Percentiles rank a stretch among this genome's conserved stretches.
These are phyloP conservation scores for Clanis bilineata DNA, from an alignment of 2,888 invertebrate species.

Conservation along the genomic window DNA sequence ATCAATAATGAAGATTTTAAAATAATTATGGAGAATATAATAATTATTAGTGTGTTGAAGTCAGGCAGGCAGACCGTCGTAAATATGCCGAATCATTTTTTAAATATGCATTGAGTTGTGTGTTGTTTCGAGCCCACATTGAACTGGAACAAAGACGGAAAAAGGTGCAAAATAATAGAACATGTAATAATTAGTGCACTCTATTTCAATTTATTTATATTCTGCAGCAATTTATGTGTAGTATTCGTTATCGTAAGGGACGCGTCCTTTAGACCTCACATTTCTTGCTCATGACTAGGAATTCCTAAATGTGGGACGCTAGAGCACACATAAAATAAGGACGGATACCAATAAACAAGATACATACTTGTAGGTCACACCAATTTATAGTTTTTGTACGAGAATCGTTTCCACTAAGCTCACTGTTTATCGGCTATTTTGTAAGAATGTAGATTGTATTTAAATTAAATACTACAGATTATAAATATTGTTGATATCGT, in stretches of 20 bases:
- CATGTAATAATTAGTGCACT: not conserved
- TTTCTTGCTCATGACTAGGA: not conserved
- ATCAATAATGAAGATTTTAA: too few relatives aligned
- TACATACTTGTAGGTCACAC: slow-evolving; percentile 5
- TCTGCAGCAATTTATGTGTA: not conserved
- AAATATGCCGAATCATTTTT: too few relatives aligned
- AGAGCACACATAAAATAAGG: not conserved
- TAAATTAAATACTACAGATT: too few relatives aligned
- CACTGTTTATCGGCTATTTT: not conserved
- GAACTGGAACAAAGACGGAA: too few relatives aligned
- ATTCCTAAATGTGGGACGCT: not conserved
- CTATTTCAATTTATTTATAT: not conserved
- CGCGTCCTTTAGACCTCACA: not conserved
- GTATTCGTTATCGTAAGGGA: not conserved
- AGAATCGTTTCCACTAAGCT: not conserved
- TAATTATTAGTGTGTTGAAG: too few relatives aligned
- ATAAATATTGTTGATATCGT: too few relatives aligned
- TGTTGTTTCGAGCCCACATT: too few relatives aligned
- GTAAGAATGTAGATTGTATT: not conserved
- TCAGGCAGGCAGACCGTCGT: too few relatives aligned
- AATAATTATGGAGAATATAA: too few relatives aligned
- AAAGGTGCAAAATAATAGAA: too few relatives aligned
- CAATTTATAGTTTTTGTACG: not conserved
- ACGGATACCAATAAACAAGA: not conserved
- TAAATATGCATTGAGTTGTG: too few relatives aligned